Evolutionary conservation across 1,140 invertebrate species (phyloP).

Genomic region (Cephus cinctus): DNA sequence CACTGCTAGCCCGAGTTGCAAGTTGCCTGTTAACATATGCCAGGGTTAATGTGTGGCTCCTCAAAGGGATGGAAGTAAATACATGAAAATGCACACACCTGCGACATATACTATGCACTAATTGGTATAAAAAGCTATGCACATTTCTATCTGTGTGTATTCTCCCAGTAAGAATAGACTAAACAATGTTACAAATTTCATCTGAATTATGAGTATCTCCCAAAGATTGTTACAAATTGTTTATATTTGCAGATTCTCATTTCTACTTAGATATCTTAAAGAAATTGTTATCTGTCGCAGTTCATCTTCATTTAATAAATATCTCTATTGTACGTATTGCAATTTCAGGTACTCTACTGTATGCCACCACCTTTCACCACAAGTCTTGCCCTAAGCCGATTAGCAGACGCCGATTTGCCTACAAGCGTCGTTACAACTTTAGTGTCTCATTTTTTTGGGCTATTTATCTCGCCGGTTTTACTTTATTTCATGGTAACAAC

Average conservation of each 20-base stretch:
- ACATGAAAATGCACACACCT: too few species aligned
- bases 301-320: too few species aligned
- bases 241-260: too few species aligned
- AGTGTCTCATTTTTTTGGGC: slow-evolving; percentile 44
- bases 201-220: background rate
- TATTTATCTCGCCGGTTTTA: slow-evolving; percentile 47
- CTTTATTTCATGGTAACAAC: slow-evolving; percentile 46
- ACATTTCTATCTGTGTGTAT: too few species aligned
- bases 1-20: slow-evolving; percentile 39
- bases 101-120: too few species aligned
- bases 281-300: too few species aligned
- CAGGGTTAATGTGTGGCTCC: slow-evolving; percentile 43
- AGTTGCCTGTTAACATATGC: slow-evolving; percentile 33
- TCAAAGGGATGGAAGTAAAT: slow-evolving; percentile 54
- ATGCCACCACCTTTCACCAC: slow-evolving; percentile 53
- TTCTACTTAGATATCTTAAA: too few species aligned
- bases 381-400: slow-evolving; percentile 41
- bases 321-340: too few species aligned
- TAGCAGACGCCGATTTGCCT: slow-evolving; percentile 45
- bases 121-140: too few species aligned
- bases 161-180: too few species aligned
- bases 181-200: background rate
- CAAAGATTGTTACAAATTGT: background rate
- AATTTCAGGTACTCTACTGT: slow-evolving; percentile 48
- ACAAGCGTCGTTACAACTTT: slow-evolving; percentile 48